Evolutionary conservation across 2,888 invertebrate species (phyloP).

Genomic region (Sphecodes monilicornis): DNA sequence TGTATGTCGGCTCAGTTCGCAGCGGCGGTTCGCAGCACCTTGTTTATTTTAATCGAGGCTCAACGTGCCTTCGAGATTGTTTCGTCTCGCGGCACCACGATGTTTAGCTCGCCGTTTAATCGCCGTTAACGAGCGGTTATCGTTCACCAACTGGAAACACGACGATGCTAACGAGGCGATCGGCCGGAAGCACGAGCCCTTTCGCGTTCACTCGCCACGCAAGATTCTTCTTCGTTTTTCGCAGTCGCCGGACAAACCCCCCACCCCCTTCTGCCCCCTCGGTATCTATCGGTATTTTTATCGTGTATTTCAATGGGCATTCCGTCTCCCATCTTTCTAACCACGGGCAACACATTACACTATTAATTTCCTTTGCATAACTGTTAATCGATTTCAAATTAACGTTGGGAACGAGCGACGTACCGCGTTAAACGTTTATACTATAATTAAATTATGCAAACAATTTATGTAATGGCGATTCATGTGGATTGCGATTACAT

Average conservation of each 20-base stretch:
- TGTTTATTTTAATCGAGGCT: conserved; percentile 78
- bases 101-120: conserved; percentile 81
- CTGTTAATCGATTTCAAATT: background rate
- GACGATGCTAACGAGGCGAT: conserved; percentile 79
- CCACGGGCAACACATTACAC: background rate
- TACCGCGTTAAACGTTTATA: no score
- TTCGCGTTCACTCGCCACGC: conserved; percentile 65
- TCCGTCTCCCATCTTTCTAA: background rate
- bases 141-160: conserved; percentile 80
- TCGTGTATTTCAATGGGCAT: conserved; percentile 11
- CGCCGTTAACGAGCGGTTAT: conserved; percentile 82
- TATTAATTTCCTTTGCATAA: background rate
- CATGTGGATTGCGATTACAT: background rate
- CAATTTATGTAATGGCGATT: background rate
- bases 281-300: conserved; percentile 21
- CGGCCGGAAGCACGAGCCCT: conserved; percentile 75
- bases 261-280: background rate
- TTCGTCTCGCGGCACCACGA: conserved; percentile 80
- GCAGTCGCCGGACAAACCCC: conserved; percentile 12
- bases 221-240: conserved; percentile 53
- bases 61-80: conserved; percentile 78
- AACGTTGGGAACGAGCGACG: background rate
- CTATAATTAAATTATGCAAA: background rate
- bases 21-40: conserved; percentile 57
- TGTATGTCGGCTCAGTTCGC: conserved; percentile 23